Percentiles rank a stretch among this genome's conserved stretches.
Conservation (phyloP, 1,140 invertebrate genomes). For the Capitella teleta region DNA sequence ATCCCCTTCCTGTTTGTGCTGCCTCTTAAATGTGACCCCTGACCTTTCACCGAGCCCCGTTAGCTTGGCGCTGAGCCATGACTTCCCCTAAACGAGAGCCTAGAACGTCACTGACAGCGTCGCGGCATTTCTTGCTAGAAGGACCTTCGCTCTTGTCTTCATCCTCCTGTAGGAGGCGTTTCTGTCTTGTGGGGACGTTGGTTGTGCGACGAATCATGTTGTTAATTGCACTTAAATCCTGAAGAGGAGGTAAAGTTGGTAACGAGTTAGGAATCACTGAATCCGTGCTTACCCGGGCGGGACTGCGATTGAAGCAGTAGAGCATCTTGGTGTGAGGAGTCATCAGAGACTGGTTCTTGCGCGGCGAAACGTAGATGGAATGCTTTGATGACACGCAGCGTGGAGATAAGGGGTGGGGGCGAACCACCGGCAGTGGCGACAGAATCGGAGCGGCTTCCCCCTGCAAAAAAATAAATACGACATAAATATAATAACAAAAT, state of each 20-base stretch:
- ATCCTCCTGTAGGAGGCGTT: too few species aligned
- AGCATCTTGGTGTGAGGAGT: constrained; percentile 47
- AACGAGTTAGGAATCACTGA: not conserved
- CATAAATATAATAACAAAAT: not conserved
- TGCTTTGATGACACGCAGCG: constrained; percentile 57
- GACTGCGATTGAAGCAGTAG: constrained; percentile 79
- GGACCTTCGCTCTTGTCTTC: too few species aligned
- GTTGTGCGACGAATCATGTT: not conserved
- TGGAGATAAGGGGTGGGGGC: constrained; percentile 54
- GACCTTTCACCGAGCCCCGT: too few species aligned
- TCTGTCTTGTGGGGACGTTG: too few species aligned
- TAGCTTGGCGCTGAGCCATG: too few species aligned
- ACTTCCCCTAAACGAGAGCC: too few species aligned
- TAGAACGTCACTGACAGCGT: too few species aligned
- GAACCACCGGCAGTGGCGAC: constrained; percentile 63
- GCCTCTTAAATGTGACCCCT: too few species aligned
- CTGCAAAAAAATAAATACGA: not conserved
- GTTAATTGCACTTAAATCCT: not conserved
- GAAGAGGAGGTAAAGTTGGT: not conserved
- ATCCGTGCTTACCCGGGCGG: constrained; percentile 63
- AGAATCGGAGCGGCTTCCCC: constrained; percentile 33
- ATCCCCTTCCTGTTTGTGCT: too few species aligned
- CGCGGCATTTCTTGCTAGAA: too few species aligned
- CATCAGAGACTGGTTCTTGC: constrained; percentile 32
- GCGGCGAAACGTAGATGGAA: constrained; percentile 55